Evolutionary conservation across 2,113 vertebrate genomes (phyloP), one percentile per base, ranked within the genome.

Genomic region (Onychostruthus taczanowskii): DNA sequence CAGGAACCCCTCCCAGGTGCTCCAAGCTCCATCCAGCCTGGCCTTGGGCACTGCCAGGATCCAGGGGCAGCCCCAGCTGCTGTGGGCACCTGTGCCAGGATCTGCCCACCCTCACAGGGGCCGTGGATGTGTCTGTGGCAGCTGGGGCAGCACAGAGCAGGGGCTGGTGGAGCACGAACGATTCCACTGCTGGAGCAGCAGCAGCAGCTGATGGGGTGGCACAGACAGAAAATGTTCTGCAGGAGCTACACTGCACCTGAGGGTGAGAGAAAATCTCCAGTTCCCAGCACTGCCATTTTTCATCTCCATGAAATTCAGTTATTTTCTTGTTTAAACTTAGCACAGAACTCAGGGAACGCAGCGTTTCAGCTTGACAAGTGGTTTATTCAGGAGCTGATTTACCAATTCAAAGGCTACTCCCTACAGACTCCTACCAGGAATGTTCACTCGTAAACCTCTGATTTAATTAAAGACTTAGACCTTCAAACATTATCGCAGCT

Each of bases 381-480:
- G 87, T 94, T 95, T 95, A 68, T 95, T 97, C 89, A 96, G 95
- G 96, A 87, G 89, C 95, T 94, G 90, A 96, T 97, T 97, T 97
- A 92, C 90, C 89, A 92, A 96, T 85, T 96, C 96, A 95, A 92
- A 97, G 92, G 94, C 66, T 91, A 92, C 79, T 97, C 96, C 95
- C 90, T 80, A 83, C 93, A 87, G 95, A 94, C 87, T 94, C 92
- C 93, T 56, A 89, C 96, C 83, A 95, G 95, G 93, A 97, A 97
- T 68, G 68, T 95, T 97, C 87, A 30, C 55, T 84, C 12, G 6
- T 82, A 84, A 95, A 89, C 90, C 88, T 95, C 74, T 39, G 95
- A 90, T 97, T 97, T 94, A 96, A 97, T 97, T 96, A 89, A 82
- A 80, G 96, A 94, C 70, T 87, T 64, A 94, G 80, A 41, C 74